A percentile compares a stretch with the other conserved stretches of the same genome.
Evolutionary conservation across 2,113 vertebrate species (phyloP).

Genomic region (Nothocercus nigrocapillus): DNA sequence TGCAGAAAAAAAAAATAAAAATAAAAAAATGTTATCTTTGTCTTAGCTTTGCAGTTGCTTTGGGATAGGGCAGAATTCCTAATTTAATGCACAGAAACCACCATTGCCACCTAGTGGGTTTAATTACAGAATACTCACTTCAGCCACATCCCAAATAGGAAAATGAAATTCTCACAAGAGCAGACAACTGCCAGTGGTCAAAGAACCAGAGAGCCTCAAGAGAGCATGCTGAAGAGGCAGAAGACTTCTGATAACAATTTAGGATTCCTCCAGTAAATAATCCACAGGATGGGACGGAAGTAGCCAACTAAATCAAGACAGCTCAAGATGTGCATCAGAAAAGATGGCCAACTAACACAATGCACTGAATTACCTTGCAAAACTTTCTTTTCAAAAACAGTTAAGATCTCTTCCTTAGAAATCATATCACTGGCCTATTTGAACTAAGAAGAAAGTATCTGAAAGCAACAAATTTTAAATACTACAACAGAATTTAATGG

Average conservation of each 20-base stretch:
- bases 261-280: background rate
- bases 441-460: background rate
- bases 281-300: background rate
- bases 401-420: background rate
- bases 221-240: background rate
- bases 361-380: background rate
- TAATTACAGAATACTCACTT: background rate
- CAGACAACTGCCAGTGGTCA: accelerated
- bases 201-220: background rate
- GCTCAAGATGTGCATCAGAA: background rate
- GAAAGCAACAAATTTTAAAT: background rate
- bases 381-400: background rate
- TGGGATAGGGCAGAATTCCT: background rate
- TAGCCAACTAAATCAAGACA: background rate
- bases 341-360: background rate
- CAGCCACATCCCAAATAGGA: background rate
- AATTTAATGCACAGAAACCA: background rate
- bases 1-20: background rate
- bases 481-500: background rate
- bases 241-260: accelerated
- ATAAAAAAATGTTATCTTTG: background rate
- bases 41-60: accelerated
- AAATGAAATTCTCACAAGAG: background rate
- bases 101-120: background rate
- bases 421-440: background rate